phyloP scores from a whole-genome alignment of 2,888 invertebrate species.

The Conops quadrifasciatus region DNA sequence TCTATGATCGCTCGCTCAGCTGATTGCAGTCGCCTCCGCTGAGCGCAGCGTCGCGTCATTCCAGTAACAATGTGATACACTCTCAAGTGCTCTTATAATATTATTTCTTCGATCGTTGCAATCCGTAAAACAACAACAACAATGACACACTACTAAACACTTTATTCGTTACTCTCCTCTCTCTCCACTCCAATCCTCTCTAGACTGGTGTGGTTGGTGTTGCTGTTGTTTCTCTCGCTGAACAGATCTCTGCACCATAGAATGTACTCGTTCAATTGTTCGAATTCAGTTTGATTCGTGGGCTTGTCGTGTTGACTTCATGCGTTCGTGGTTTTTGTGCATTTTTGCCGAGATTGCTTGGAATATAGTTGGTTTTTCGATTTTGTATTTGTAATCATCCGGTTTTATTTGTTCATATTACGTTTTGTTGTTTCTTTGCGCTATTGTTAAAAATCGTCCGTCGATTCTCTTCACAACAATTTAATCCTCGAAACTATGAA shows the following conservation, averaged over 20 bases:
- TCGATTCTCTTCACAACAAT: no score
- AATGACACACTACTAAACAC: not conserved
- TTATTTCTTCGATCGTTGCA: no score
- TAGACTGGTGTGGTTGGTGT: not conserved
- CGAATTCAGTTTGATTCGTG: slow-evolving; percentile 24
- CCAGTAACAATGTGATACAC: not conserved
- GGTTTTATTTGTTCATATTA: no score
- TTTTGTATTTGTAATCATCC: no score
- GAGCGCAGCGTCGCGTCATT: not conserved
- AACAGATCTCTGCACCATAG: not conserved
- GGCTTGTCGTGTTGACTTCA: slow-evolving; percentile 30
- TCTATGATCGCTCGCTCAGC: slow-evolving; percentile 35
- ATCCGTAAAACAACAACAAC: not conserved
- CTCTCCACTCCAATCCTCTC: not conserved
- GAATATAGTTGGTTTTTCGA: not conserved
- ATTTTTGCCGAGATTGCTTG: not conserved
- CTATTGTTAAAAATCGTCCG: no score
- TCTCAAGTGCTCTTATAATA: no score
- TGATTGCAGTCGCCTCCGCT: slow-evolving; percentile 25
- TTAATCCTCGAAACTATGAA: no score
- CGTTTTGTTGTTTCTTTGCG: no score
- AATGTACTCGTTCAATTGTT: not conserved
- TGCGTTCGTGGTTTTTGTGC: not conserved
- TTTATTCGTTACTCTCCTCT: not conserved
- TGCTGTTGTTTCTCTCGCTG: not conserved